phyloP scores from a whole-genome alignment of 2,113 vertebrate genomes.

The Myiozetetes cayanensis region DNA sequence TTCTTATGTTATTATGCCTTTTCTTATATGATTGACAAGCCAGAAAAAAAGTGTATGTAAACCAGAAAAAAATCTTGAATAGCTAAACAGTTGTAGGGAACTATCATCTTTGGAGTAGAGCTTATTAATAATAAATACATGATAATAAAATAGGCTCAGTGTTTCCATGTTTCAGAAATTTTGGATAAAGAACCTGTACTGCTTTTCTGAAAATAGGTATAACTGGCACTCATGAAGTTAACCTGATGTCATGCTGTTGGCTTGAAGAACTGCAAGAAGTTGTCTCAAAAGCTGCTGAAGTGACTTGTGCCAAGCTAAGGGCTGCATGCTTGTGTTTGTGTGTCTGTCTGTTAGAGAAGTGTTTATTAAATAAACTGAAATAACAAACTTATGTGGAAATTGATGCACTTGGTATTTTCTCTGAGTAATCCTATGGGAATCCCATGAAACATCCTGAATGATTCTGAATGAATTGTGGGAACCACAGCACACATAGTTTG shows the following conservation, averaged over 20 bases:
- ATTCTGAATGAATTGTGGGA: neutral
- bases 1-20: neutral
- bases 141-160: neutral
- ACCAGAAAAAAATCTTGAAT: neutral
- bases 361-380: neutral
- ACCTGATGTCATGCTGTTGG: neutral
- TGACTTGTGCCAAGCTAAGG: neutral
- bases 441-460: neutral
- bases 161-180: neutral
- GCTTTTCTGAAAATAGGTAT: neutral
- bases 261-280: neutral
- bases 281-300: rapidly evolving
- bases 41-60: neutral
- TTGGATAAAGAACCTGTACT: neutral
- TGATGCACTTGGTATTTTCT: neutral
- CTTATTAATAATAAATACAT: neutral
- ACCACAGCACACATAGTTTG: neutral
- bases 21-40: neutral
- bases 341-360: neutral
- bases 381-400: neutral
- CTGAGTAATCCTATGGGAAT: neutral
- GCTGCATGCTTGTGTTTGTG: neutral
- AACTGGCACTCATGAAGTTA: neutral
- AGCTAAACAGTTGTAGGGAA: neutral
- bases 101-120: neutral